Conservation (phyloP, 2,797 vertebrate species). For the Siniperca obscura region DNA sequence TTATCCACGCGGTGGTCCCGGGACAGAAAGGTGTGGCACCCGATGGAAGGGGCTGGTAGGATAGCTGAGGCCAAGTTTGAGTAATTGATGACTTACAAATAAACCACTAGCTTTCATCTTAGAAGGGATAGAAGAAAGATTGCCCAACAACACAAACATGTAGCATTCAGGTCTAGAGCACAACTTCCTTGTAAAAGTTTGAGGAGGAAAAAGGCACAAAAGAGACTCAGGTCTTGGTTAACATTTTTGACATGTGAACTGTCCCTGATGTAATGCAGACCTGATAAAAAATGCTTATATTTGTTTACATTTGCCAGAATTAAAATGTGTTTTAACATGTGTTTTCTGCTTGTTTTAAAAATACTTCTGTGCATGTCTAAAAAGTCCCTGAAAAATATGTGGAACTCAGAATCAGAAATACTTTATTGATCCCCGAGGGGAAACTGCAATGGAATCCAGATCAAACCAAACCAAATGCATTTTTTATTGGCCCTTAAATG, state of each 20-base stretch:
- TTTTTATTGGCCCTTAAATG: neutral
- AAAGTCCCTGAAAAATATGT: no score
- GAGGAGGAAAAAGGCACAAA: no score
- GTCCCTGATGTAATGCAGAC: no score
- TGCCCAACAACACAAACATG: slow-evolving; percentile 75
- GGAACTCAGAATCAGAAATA: no score
- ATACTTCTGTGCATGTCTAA: no score
- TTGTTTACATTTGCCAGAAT: neutral
- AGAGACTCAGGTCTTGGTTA: no score
- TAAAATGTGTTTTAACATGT: neutral
- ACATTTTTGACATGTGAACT: no score
- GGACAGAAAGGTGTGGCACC: slow-evolving; percentile 92
- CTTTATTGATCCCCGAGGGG: no score
- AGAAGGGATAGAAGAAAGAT: slow-evolving; percentile 87
- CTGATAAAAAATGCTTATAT: neutral
- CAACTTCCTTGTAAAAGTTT: slow-evolving; percentile 16
- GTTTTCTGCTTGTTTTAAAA: neutral
- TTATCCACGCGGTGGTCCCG: slow-evolving; percentile 89
- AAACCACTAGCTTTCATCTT: slow-evolving; percentile 87
- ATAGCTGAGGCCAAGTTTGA: slow-evolving; percentile 91
- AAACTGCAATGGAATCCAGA: neutral
- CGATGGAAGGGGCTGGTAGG: slow-evolving; percentile 88
- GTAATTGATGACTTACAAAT: slow-evolving; percentile 97
- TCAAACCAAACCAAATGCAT: neutral
- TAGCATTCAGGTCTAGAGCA: slow-evolving; percentile 79